Base-by-base conservation (phyloP, 2,797 vertebrate genomes). In the Corythornis leucogaster region DNA sequence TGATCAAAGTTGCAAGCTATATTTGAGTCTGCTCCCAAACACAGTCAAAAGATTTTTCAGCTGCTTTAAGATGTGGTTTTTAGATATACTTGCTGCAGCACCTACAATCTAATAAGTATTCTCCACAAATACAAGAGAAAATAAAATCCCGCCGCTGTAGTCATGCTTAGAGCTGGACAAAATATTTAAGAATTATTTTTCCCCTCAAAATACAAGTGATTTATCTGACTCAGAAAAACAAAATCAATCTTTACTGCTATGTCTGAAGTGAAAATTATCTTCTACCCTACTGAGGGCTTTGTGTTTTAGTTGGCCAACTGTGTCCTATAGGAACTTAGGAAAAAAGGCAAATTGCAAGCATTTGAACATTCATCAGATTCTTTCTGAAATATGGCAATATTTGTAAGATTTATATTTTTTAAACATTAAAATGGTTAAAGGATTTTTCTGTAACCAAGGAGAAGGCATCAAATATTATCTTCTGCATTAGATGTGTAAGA, bases 211-310 rank as follows among this genome's bases (percentile, higher is more conserved):
- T 38, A 2, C 18, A 79, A 91, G 61, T 48, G 4, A 76, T 80
- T 73, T 89, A 40, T 80, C n/a, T 50, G 63, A 91, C 55, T 92
- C 54, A 76, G n/a, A 53, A 82, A 87, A 62, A 35, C 35, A n/a
- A 92, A 94, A 94, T 78, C 22, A 70, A 50, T 75, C 20, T 68
- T 90, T 62, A 51, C 43, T 55, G 14, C 71, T 73, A 53, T 38
- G 58, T 43, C 48, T 69, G 61, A 91, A 91, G 45, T 62, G 57
- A 81, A 91, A 94, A 85, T 50, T 50, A 22, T 89, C 66, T 86
- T 80, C 25, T 33, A 35, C 21, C 19, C 50, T 70, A 42, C 67
- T 43, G n/a, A 85, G 61, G 75, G 15, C 13, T 77, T 80, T 82
- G 40, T 63, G 33, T 62, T 91, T 89, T 71, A 78, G 75, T 51